Conservation (phyloP, 2,888 invertebrate species). For the Nycteola revayana region DNA sequence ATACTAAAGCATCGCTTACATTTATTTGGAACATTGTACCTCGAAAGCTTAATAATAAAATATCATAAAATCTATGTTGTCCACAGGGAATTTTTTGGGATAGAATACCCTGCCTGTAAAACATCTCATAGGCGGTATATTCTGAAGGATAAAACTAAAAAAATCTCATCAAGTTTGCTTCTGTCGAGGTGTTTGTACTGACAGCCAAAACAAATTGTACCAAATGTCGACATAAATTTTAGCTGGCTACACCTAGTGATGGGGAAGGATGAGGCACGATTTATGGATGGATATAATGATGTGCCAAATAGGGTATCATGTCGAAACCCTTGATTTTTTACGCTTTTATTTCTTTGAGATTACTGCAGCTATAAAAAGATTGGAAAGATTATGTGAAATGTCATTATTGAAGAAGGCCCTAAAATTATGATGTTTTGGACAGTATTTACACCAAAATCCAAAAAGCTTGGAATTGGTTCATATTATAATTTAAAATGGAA, state of each 20-base stretch:
- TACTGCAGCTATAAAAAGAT: too few species aligned
- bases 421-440: too few species aligned
- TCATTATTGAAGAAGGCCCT: too few species aligned
- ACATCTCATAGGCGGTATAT: conserved; percentile 13
- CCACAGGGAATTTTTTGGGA: conserved; percentile 8
- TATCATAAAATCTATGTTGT: conserved; percentile 13
- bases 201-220: conserved; percentile 33
- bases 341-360: too few species aligned
- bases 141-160: conserved; percentile 25
- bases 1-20: not conserved
- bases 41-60: conserved; percentile 16
- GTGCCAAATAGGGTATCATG: not conserved
- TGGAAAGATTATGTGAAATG: too few species aligned
- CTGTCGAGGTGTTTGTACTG: conserved; percentile 29
- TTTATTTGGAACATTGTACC: conserved; percentile 3
- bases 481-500: conserved; percentile 6
- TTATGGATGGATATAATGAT: not conserved
- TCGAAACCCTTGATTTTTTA: too few species aligned
- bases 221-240: conserved; percentile 21
- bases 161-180: conserved; percentile 11
- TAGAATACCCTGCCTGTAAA: conserved; percentile 26
- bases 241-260: conserved; percentile 17
- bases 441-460: too few species aligned
- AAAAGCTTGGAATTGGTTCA: too few species aligned
- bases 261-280: conserved; percentile 1